Evolutionary conservation across 2,888 invertebrate species (phyloP).

Genomic region (Doris montereyensis): DNA sequence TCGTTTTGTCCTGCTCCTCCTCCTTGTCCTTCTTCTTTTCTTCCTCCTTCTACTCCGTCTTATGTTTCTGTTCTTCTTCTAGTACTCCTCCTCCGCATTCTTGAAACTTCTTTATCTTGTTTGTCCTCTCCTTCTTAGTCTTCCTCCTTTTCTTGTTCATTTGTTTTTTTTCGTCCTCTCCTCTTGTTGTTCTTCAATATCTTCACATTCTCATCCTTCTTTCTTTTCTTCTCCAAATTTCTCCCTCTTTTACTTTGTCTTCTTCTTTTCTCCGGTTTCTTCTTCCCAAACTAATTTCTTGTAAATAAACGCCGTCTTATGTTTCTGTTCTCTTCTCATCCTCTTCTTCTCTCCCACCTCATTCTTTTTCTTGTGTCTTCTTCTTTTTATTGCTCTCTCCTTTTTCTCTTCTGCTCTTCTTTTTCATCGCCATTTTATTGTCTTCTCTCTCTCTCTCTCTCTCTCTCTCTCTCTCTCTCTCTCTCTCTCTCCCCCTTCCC

Average conservation of each 20-base stretch:
- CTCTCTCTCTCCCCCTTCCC: background rate
- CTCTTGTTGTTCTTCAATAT: background rate
- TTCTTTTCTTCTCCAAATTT: background rate
- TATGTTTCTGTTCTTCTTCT: background rate
- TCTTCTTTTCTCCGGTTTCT: background rate
- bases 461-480: background rate
- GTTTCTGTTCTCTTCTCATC: background rate
- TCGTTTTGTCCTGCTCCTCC: background rate
- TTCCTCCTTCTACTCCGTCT: constrained; percentile 2
- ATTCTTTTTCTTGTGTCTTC: background rate
- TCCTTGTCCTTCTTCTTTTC: constrained; percentile 4
- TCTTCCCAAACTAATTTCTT: background rate
- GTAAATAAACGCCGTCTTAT: background rate
- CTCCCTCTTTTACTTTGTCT: background rate
- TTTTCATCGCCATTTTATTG: background rate
- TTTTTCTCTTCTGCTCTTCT: background rate
- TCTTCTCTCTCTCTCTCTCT: background rate
- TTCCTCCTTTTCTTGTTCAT: background rate
- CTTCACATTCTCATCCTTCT: background rate
- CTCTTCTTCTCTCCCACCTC: background rate
- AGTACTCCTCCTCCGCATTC: background rate
- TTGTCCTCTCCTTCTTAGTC: background rate
- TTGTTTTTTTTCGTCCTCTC: background rate
- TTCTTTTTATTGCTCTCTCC: background rate
- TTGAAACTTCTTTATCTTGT: background rate